Evolutionary conservation across 2,888 invertebrate genomes (phyloP), one percentile per base, ranked within the genome.

Genomic region (Syritta pipiens): DNA sequence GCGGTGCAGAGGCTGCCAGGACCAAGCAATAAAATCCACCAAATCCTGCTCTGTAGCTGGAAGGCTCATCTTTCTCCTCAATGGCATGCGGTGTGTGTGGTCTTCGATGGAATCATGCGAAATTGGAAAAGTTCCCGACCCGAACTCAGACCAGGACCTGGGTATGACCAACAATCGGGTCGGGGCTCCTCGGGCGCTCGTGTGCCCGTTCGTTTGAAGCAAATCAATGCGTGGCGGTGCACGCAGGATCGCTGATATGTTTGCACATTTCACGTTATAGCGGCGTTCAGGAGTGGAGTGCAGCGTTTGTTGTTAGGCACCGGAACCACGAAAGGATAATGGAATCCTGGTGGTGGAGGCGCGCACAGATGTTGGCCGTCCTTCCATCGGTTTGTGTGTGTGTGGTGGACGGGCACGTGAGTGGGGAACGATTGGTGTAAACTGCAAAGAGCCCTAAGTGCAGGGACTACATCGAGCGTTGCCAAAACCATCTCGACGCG

Each of bases 81-180:
- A n/a, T 3, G n/a, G 28, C n/a, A 4, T n/a, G 12, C 3, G 14
- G 9, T 19, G 35, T n/a, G 4, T 12, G 20, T 9, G 44, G 20
- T 12, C 2, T 10, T 3, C 4, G 10, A 9, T 48, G 24, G 26
- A 6, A 40, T 49, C 32, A 35, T 57, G 63, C 49, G 49, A 69
- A 69, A 69, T 69, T 59, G 57, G 49, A 46, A 71, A 71, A 65
- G 40, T 71, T 71, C 59, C 51, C 44, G 17, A 57, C 37, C 51
- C 44, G 17, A 57, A 30, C 44, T 46, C 59, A 32, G 51, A 37
- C 63, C 63, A 37, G 62, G n/a, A n/a, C n/a, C n/a, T n/a, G 44
- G 51, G 53, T 65, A 59, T 77, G 71, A 77, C 77, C 77, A 60
- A 77, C 65, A 67, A 40, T 59, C 59, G 53, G 30, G 44, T 9